Conservation (phyloP, 2,888 invertebrate genomes). For the Hoplodrina blanda region DNA sequence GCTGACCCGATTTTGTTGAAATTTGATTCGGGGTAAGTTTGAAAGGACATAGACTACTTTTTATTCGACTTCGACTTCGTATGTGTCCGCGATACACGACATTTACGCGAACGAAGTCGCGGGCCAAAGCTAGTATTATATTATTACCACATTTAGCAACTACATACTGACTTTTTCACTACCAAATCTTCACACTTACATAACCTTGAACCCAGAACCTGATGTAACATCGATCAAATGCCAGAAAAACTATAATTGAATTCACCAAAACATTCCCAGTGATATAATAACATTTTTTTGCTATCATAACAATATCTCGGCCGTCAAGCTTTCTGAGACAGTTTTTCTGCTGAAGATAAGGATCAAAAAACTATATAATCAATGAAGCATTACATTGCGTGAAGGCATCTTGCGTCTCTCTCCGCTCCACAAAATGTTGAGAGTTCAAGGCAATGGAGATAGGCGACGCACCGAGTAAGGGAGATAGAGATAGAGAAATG, state of each 20-base stretch:
- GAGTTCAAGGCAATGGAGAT: constrained; percentile 61
- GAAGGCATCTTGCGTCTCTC: constrained; percentile 59
- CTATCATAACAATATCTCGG: constrained; percentile 45
- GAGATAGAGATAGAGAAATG: constrained; percentile 19
- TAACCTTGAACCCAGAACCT: constrained; percentile 7
- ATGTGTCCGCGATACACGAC: no score
- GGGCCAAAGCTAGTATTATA: no score
- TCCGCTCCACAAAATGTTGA: constrained; percentile 61
- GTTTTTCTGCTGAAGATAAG: constrained; percentile 58
- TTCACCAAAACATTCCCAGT: constrained; percentile 27
- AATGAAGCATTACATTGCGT: constrained; percentile 63
- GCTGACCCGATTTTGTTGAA: no score
- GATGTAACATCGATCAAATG: background rate
- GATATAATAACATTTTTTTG: constrained; percentile 54
- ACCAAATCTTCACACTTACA: background rate
- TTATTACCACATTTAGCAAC: background rate
- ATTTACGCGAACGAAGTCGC: no score
- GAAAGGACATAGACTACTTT: no score
- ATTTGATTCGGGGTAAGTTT: no score
- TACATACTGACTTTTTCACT: background rate
- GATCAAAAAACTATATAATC: constrained; percentile 61
- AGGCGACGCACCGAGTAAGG: constrained; percentile 8
- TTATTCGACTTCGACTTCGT: no score
- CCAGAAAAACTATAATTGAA: constrained; percentile 44
- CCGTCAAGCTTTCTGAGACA: constrained; percentile 61